Percentiles rank a stretch among this genome's conserved stretches.
Evolutionary conservation across 2,113 vertebrate species (phyloP).

Genomic region (Capra hircus): DNA sequence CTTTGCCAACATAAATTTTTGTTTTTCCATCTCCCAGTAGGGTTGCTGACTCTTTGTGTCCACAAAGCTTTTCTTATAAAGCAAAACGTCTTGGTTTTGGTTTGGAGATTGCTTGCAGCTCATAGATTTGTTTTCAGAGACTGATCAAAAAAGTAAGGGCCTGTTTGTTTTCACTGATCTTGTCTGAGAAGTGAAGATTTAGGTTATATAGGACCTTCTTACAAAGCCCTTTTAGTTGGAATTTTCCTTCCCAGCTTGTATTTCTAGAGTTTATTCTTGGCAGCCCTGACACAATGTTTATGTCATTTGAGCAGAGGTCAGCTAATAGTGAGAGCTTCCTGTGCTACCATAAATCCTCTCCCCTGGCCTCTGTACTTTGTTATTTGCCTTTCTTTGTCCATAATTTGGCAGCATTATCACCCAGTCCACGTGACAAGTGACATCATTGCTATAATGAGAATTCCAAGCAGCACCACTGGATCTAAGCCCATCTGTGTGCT

Average conservation of each 20-base stretch:
- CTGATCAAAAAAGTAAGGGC: not conserved
- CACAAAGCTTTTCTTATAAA: slow-evolving; percentile 39
- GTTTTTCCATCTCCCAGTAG: not conserved
- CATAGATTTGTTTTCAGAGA: not conserved
- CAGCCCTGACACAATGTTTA: not conserved
- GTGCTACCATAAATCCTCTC: not conserved
- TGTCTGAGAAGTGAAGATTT: not conserved
- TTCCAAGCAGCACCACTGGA: slow-evolving; percentile 56
- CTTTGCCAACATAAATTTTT: not conserved
- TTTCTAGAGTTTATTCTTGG: not conserved
- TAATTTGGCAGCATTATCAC: slow-evolving; percentile 52
- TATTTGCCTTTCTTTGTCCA: slow-evolving; percentile 48
- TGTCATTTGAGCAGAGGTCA: not conserved
- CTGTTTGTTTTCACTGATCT: not conserved
- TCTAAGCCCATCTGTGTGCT: slow-evolving; percentile 64
- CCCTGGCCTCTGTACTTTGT: not conserved
- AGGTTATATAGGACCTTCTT: not conserved
- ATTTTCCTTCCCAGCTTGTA: not conserved
- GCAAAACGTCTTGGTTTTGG: not conserved
- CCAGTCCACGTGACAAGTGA: slow-evolving; percentile 66
- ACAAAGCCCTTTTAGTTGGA: not conserved
- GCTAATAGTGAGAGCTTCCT: not conserved
- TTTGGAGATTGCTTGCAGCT: not conserved
- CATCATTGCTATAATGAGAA: slow-evolving; percentile 69
- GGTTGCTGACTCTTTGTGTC: not conserved